Percentiles rank a stretch among this genome's conserved stretches.
Evolutionary conservation across 2,888 invertebrate genomes (phyloP).

Genomic region (Lymantria dispar): DNA sequence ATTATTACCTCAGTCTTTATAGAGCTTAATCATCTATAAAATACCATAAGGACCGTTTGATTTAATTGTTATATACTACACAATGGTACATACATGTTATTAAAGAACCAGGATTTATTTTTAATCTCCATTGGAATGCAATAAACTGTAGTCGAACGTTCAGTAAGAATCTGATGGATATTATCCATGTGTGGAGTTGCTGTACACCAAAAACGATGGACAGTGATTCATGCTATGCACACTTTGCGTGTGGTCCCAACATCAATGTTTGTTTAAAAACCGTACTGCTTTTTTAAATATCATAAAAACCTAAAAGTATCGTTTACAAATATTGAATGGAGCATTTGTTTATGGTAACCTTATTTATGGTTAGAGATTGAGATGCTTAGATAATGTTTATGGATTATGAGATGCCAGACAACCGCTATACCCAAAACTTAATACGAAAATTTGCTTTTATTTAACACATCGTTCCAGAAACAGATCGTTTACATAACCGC

Average conservation of each 20-base stretch:
- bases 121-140: too few species aligned
- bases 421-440: neutral
- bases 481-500: neutral
- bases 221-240: slow-evolving; percentile 38
- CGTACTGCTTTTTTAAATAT: slow-evolving; percentile 39
- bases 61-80: too few species aligned
- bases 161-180: slow-evolving; percentile 22
- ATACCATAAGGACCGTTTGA: too few species aligned
- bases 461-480: neutral
- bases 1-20: too few species aligned
- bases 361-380: slow-evolving; percentile 25
- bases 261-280: slow-evolving; percentile 39
- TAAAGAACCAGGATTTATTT: too few species aligned
- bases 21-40: too few species aligned
- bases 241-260: slow-evolving; percentile 52
- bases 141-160: slow-evolving; percentile 1
- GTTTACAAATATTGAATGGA: slow-evolving; percentile 40
- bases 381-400: slow-evolving; percentile 12
- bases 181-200: slow-evolving; percentile 19
- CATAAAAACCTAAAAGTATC: slow-evolving; percentile 36
- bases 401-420: slow-evolving; percentile 10
- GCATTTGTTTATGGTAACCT: slow-evolving; percentile 30
- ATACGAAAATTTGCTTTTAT: slow-evolving; percentile 1
- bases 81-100: too few species aligned
- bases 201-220: slow-evolving; percentile 12